Conservation (phyloP, 2,888 invertebrate species). For the Alitta virens region DNA sequence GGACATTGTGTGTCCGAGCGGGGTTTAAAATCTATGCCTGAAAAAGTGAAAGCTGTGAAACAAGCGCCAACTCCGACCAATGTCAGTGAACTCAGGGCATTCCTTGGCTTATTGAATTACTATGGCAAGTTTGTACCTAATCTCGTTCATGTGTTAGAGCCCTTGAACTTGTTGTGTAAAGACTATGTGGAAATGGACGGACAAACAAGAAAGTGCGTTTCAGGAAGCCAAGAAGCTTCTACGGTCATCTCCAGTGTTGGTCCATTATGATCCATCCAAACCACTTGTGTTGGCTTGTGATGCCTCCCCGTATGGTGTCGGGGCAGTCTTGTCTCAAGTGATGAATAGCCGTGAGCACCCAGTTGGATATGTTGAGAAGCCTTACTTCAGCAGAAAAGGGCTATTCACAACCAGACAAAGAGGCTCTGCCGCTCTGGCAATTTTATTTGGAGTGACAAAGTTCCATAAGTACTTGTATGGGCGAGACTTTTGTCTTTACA, state of each 20-base stretch:
- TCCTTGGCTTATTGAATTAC: too few relatives aligned
- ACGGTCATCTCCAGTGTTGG: not conserved
- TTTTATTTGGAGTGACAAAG: slow-evolving; percentile 1
- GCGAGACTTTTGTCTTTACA: slow-evolving; percentile 6
- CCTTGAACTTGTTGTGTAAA: too few relatives aligned
- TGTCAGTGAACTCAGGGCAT: too few relatives aligned
- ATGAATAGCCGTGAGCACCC: too few relatives aligned
- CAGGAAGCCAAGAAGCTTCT: not conserved
- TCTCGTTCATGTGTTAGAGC: too few relatives aligned
- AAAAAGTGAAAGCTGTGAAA: too few relatives aligned
- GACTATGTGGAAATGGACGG: not conserved
- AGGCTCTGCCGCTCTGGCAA: too few relatives aligned
- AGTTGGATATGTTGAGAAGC: not conserved
- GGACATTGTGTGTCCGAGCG: too few relatives aligned
- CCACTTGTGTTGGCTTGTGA: not conserved
- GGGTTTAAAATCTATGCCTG: too few relatives aligned
- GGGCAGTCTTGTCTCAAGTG: slow-evolving; percentile 5
- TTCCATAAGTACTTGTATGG: slow-evolving; percentile 5
- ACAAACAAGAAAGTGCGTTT: not conserved
- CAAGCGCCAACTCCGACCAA: too few relatives aligned
- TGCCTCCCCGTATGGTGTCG: not conserved
- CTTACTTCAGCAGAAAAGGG: slow-evolving; percentile 7
- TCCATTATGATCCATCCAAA: slow-evolving; percentile 9
- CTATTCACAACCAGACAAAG: slow-evolving; percentile 4
- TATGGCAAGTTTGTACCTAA: too few relatives aligned